Base-by-base conservation (phyloP, 1,140 invertebrate species). In the Pachyrhynchus sulphureomaculatus region DNA sequence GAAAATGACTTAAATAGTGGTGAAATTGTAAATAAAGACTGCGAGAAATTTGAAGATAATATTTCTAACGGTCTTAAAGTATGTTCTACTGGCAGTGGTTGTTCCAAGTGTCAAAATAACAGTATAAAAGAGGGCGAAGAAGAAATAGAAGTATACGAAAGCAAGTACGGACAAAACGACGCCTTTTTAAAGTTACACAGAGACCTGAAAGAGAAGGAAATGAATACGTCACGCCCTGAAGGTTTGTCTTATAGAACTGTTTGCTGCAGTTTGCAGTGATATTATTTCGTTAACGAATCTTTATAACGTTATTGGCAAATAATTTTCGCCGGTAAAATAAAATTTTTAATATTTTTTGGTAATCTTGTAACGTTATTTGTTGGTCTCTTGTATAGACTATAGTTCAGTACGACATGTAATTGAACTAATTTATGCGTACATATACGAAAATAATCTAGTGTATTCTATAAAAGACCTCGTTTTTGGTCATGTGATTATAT, bases 201-300 rank as follows among this genome's bases (percentile, higher is more conserved):
- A 4, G 69, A 72, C 52, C 48, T 69, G 23, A 56, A 72, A 52
- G 61, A 74, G 45, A 29, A 59, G 18, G 39, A 54, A 24, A 64
- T 58, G 15, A 65, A 48, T 18, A 18, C 44, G 8, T 26, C 29
- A 8, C 57, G 53, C 29, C 61, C 67, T 2, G 68, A 64, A 53
- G 65, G 69, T 21, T 54, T 76, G 13, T 73, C 73, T 15, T 71
- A 73, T 57, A 47, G 71, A 26, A 71, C 73, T 4, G 69, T 75
- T 18, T 76, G 75, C 67, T 76, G 75, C 62, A 74, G 64, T 42
- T 54, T 76, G 8, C 74, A 73, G 71, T 74, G 55, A 74, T 36
- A 8, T 2, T 32, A 15, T 1, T 36, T 34, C 33, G 47, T 33
- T 49, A 29, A 15, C 26, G 26, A n/a, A n/a, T 18, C 20, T 42